Evolutionary conservation across 2,888 invertebrate genomes (phyloP).

Genomic region (Phaonia tiefii): DNA sequence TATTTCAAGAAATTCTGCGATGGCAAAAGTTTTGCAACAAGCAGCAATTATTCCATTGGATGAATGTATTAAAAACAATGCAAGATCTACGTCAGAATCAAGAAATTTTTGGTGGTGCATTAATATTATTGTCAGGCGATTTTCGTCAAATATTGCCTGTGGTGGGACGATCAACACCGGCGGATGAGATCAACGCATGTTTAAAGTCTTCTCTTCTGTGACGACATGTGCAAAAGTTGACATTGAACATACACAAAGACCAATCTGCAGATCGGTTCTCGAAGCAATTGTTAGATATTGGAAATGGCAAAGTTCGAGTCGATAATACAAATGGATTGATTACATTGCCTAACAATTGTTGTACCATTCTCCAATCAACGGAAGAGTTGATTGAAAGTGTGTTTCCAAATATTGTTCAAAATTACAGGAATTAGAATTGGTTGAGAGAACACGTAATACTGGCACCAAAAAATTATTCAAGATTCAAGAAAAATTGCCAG

Average conservation of each 20-base stretch:
- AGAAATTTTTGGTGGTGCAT: constrained; percentile 13
- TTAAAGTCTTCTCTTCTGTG: constrained; percentile 6
- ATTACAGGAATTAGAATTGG: no score
- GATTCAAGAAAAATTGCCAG: not conserved
- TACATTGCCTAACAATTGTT: no score
- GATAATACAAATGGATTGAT: no score
- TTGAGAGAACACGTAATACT: no score
- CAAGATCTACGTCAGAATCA: constrained; percentile 38
- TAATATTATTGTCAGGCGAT: constrained; percentile 59
- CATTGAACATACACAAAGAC: constrained; percentile 69
- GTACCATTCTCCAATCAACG: no score
- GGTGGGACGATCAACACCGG: constrained; percentile 22
- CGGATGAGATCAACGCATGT: constrained; percentile 40
- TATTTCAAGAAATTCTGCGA: constrained; percentile 1
- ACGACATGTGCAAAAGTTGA: constrained; percentile 37
- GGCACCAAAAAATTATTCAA: constrained; percentile 28
- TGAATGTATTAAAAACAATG: constrained; percentile 60
- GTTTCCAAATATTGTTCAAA: no score
- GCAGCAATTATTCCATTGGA: constrained; percentile 53
- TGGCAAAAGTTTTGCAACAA: constrained; percentile 42
- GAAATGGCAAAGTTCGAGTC: no score
- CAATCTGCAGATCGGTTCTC: constrained; percentile 10
- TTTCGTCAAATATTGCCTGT: constrained; percentile 57
- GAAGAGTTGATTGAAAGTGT: no score
- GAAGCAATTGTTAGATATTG: constrained; percentile 8